These are phyloP conservation scores for Ridgeia piscesae DNA, from an alignment of 1,140 invertebrate genomes.

Conservation along the genomic window DNA sequence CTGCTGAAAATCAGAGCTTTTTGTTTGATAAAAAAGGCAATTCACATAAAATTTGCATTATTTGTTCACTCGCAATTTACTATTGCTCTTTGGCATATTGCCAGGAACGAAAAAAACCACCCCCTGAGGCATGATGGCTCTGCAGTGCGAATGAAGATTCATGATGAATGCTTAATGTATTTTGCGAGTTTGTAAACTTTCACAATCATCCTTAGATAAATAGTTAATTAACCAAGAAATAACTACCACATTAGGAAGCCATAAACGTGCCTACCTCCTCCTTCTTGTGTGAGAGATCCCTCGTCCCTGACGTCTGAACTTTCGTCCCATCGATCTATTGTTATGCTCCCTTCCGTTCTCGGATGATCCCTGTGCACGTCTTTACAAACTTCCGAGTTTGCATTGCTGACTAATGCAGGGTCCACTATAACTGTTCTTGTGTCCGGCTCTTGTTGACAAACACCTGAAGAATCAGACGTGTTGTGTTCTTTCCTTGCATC, in stretches of 20 bases:
- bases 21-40: too few species aligned
- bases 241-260: background rate
- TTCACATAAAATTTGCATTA: too few species aligned
- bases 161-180: too few species aligned
- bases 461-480: background rate
- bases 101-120: too few species aligned
- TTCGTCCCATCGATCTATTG: background rate
- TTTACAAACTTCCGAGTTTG: background rate
- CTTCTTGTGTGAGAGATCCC: background rate
- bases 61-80: too few species aligned
- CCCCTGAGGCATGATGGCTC: too few species aligned
- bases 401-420: background rate
- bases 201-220: background rate
- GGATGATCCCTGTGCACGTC: background rate
- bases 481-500: background rate
- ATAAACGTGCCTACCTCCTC: background rate
- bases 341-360: background rate
- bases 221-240: background rate
- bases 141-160: too few species aligned
- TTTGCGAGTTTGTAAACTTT: too few species aligned
- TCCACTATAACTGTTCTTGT: background rate
- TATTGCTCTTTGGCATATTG: too few species aligned
- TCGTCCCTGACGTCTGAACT: background rate
- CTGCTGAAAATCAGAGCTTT: too few species aligned
- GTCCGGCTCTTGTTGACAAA: constrained; percentile 7